These are phyloP conservation scores for Manis javanica DNA, from an alignment of 2,797 vertebrate genomes.

Conservation along the genomic window DNA sequence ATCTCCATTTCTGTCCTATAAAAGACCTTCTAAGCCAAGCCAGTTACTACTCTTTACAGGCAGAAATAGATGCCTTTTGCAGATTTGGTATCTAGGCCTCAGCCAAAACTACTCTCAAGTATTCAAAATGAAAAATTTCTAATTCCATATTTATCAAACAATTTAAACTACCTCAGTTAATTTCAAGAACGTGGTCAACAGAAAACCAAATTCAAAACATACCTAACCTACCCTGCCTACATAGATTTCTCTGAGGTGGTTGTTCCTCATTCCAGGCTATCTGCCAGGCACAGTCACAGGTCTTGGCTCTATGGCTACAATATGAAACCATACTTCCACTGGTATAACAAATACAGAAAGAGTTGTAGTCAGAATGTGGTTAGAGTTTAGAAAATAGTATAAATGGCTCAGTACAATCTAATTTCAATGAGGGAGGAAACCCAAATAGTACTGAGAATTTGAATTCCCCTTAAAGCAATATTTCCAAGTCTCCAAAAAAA, in stretches of 20 bases:
- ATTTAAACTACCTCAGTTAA: background rate
- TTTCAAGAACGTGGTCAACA: background rate
- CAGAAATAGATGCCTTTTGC: background rate
- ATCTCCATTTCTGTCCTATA: background rate
- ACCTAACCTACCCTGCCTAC: background rate
- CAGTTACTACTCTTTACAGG: background rate
- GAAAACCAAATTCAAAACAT: slow-evolving; percentile 33
- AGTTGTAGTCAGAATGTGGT: background rate
- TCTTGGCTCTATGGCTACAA: background rate
- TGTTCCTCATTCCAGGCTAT: background rate
- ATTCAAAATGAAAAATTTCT: background rate
- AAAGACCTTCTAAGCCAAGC: background rate
- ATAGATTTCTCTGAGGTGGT: background rate
- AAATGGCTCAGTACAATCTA: background rate
- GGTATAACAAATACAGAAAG: background rate
- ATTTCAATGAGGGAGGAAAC: background rate
- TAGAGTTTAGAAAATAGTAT: background rate
- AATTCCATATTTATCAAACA: background rate
- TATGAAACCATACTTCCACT: background rate
- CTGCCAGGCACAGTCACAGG: background rate
- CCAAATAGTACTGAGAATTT: background rate
- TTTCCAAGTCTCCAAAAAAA: slow-evolving; percentile 4
- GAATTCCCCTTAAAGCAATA: background rate
- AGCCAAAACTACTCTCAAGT: background rate
- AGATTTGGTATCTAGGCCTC: background rate